Evolutionary conservation across 1,140 invertebrate species (phyloP).

Genomic region (Phymastichus coffea): DNA sequence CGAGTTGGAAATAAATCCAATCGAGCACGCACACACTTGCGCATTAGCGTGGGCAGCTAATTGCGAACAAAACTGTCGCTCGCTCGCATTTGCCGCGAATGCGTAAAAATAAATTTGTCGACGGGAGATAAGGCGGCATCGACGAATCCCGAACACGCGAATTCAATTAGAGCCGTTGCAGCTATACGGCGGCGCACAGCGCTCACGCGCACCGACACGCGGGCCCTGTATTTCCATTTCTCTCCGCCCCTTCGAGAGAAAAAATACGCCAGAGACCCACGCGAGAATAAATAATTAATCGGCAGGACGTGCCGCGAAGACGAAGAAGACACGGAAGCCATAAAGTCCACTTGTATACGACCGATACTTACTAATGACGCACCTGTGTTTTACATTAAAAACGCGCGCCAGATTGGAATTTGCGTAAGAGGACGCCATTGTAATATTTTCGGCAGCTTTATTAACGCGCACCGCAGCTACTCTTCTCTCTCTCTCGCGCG

Average conservation of each 20-base stretch:
- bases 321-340: constrained; percentile 23
- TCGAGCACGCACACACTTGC: background rate
- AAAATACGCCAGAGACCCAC: background rate
- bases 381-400: constrained; percentile 21
- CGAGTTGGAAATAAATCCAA: constrained; percentile 12
- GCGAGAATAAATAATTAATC: constrained; percentile 27
- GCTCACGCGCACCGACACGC: background rate
- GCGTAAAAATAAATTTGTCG: constrained; percentile 31
- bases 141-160: constrained; percentile 21
- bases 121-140: constrained; percentile 18
- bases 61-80: constrained; percentile 28
- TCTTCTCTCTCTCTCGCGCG: too few species aligned
- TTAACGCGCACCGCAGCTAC: background rate
- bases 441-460: constrained; percentile 10
- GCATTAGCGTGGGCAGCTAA: too few species aligned
- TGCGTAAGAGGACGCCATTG: background rate
- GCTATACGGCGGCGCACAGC: background rate
- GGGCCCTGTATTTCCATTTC: constrained; percentile 7
- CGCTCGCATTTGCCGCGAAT: constrained; percentile 4
- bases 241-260: background rate
- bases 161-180: constrained; percentile 29
- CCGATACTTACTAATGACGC: constrained; percentile 18
- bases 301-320: too few species aligned
- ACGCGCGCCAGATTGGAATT: background rate
- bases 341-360: constrained; percentile 20